Evolutionary conservation across 2,888 invertebrate genomes (phyloP), one percentile per base, ranked within the genome.

Genomic region (Nymphalis urticae): DNA sequence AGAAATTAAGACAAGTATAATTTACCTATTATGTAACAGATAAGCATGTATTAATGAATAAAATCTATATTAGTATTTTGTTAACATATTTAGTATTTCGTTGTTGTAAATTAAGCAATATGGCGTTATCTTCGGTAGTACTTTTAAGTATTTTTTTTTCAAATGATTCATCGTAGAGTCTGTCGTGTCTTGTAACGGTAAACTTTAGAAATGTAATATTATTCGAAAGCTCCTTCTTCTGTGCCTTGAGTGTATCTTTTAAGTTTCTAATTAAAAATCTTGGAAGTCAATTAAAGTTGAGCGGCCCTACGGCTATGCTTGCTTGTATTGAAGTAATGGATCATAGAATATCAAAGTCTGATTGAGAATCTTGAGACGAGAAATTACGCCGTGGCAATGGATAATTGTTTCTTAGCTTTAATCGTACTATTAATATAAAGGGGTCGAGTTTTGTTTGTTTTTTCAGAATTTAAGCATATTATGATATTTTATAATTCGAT

Each of bases 181-280:
- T 7, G 48, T 69, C 72, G 62, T 64, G 19, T 17, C 10, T 8
- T 60, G 17, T 73, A 70, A 73, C 62, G n/a, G 61, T 42, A 32
- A 50, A 77, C 73, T 76, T 75, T 73, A 69, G 75, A 82, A 84
- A 80, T 82, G 80, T 82, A 79, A 84, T 84, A 87, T 83, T 76
- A 80, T 81, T 80, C 74, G 77, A 63, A 68, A 73, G 62, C 64
- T 71, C 64, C 73, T 69, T 73, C 75, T 73, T 70, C 68, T 71
- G 68, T 70, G 72, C 72, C 71, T 75, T 75, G 66, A 70, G 75
- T 75, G 74, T 75, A 74, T 76, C 74, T 76, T 74, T 75, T 72
- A 75, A 87, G 85, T 87, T 86, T 81, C 82, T 89, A 89, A 90
- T 90, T 90, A 89, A 90, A 90, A 90, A 90, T 89, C 85, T 86